Percentiles rank a stretch among this genome's conserved stretches.
phyloP scores from a whole-genome alignment of 2,113 vertebrate genomes.

The Phylloscopus whistleri region DNA sequence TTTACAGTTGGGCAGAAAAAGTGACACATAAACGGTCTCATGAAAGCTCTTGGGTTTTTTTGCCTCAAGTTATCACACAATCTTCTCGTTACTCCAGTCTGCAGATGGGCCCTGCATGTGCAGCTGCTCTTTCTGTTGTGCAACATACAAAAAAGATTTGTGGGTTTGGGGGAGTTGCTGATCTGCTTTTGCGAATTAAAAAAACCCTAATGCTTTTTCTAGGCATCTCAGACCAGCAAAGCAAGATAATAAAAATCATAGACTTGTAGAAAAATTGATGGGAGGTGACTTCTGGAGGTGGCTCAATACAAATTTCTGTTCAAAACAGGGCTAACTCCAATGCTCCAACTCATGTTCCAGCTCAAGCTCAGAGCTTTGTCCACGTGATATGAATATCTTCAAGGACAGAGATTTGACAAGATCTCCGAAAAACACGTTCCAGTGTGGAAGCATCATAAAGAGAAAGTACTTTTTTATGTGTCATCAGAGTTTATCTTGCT shows the following conservation, averaged over 20 bases:
- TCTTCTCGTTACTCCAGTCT: background rate
- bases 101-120: background rate
- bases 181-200: background rate
- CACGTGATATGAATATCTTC: background rate
- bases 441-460: background rate
- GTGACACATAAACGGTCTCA: background rate
- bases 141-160: background rate
- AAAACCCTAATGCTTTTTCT: background rate
- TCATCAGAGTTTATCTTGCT: background rate
- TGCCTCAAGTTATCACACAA: background rate
- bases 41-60: background rate
- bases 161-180: background rate
- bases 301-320: background rate
- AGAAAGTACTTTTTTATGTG: background rate
- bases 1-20: conserved; percentile 16
- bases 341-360: background rate
- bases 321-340: background rate
- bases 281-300: background rate
- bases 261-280: background rate
- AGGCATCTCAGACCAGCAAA: background rate
- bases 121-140: conserved; percentile 14
- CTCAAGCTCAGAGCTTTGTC: background rate
- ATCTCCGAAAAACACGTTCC: background rate
- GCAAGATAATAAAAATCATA: background rate
- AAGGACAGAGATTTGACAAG: background rate